Base-by-base conservation (phyloP, 2,797 vertebrate genomes). In the Phrynocephalus forsythii region DNA sequence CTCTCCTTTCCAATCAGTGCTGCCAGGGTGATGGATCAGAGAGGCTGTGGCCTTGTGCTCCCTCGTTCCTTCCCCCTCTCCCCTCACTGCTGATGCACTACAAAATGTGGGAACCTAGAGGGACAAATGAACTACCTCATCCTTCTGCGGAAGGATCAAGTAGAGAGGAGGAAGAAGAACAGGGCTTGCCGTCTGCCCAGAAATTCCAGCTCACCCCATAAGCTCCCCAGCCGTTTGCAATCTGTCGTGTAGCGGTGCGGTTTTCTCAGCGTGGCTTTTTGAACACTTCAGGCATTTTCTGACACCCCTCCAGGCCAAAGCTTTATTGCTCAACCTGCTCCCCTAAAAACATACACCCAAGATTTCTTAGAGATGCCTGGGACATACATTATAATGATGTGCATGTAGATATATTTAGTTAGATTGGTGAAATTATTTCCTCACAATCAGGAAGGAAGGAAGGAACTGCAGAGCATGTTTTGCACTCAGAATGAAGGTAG, bases 1-100 rank as follows among this genome's bases (percentile, higher is more conserved):
- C 94, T 90, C 85, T 88, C 94, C 89, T 90, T 92, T 94, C 93
- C 92, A 79, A 87, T 94, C 94, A 89, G 93, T 84, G 90, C 92
- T 94, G 83, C 84, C 56, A 85, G 90, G 86, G 83, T 90, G 93
- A 90, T 94, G 94, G 93, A 92, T 95, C 87, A 82, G 38, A 87
- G 91, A 88, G 60, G 73, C 33, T 84, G 77, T 86, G 82, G 66
- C 81, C 73, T 86, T 80, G 66, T 75, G 50, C 60, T 48, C 5
- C 13, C 68, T 69, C 67, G 86, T 1, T 2, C 50, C 22, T 67
- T 18, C 33, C 2, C 60, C 20, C 18, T 0, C 60, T 22, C 77
- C 18, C 16, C 81, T 85, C 68, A 0, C 4, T 2, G 63, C 77
- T 81, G 89, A 82, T 81, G 52, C 5, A 24, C 86, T 30, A 69